Evolutionary conservation across 2,888 invertebrate genomes (phyloP), one percentile per base, ranked within the genome.

Genomic region (Napeogenes inachia): DNA sequence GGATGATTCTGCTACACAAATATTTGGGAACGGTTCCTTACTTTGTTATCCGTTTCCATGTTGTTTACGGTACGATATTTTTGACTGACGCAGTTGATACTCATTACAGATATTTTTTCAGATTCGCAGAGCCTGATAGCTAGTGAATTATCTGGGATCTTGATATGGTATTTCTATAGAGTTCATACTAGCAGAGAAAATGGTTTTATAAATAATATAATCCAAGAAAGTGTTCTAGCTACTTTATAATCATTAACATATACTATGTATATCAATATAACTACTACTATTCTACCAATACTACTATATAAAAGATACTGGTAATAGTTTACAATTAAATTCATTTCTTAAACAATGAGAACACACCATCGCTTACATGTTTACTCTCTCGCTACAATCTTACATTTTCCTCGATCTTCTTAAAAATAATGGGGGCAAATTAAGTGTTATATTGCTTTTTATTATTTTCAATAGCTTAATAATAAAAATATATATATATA

Each of bases 1-100:
- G 81, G 84, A 84, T 84, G 82, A 83, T 82, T 85, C 85, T 81
- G 72, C 80, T 78, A 76, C 74, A 79, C 84, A 84, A 87, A 87
- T 87, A 85, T 87, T 87, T 87, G 85, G 71, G 67, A 72, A 77
- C 77, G 78, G 76, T 80, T 80, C 82, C 82, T 79, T 81, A 63
- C 62, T 76, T 69, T 68, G 55, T 57, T n/a, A 61, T 54, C 60
- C 65, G 68, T 63, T 33, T 68, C 85, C 65, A 68, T 81, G 71
- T 71, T 59, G 0, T 2, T 3, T 13, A 70, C 71, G 73, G 38
- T 13, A 74, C 71, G 72, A 13, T 21, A 50, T 50, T 50, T 50
- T 50, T 50, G n/a, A 50, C 50, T 21, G 21, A 10, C 5, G 10
- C 30, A 10, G 10, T 30, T 30, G 6, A 30, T 3, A 50, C 50